Base-by-base conservation (phyloP, 2,797 vertebrate species). In the Mycteria americana region DNA sequence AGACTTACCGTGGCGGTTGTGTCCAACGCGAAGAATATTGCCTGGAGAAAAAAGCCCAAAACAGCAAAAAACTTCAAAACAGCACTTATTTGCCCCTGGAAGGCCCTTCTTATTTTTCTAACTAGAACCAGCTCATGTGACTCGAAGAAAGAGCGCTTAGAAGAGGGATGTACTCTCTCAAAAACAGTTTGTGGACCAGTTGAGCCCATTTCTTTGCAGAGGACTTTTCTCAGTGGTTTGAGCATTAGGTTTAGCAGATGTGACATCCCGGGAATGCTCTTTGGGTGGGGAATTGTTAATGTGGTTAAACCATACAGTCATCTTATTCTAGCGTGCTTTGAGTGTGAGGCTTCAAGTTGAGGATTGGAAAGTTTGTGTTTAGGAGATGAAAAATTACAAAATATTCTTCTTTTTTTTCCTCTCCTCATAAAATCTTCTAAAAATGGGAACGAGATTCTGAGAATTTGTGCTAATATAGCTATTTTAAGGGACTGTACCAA, bases 1-100 rank as follows among this genome's bases (percentile, higher is more conserved):
- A 14, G 30, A 19, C 33, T 39, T 18, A 11, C 35, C 10, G 1
- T 5, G 0, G 7, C 3, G 1, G 19, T n/a, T 7, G 28, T 3
- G 30, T 18, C 27, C 59, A 8, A 11, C 31, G 2, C 1, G 4
- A 19, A 14, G 21, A 48, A 17, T 2, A 37, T 2, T 7, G 18
- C 31, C 39, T 1, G 0, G 18, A 21, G 35, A 11, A 37, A 64
- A 51, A 64, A 62, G 5, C 2, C 15, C 21, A 39, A 39, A 39
- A 39, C 37, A 30, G 15, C 6, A 68, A 35, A 68, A 35, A 27
- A 50, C 33, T 50, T n/a, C 25, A 33, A 23, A 57, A 11, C 12
- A 31, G 3, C 12, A 3, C 6, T 57, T 88, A 13, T 9, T 64
- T 37, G 19, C 4, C 27, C 10, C 11, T 18, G 25, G 16, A 72